These are phyloP conservation scores for Cabera pusaria DNA, from an alignment of 2,888 invertebrate species.

Conservation along the genomic window DNA sequence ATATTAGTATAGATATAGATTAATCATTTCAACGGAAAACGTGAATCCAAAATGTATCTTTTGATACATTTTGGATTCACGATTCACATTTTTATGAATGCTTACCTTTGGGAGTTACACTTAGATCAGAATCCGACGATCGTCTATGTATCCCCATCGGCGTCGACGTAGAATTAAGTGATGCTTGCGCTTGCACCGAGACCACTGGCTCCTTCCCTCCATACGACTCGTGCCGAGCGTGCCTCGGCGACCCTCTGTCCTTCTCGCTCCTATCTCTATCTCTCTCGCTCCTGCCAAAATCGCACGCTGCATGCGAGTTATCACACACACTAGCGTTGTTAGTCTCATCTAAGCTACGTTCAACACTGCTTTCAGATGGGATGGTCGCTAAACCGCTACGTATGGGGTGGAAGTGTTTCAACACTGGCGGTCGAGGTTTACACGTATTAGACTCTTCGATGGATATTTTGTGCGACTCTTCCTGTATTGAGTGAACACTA, in stretches of 20 bases:
- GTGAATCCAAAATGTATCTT: too few relatives aligned
- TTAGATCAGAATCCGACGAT: constrained; percentile 96
- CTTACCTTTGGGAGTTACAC: constrained; percentile 95
- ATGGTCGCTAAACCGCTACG: constrained; percentile 73
- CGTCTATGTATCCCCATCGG: constrained; percentile 87
- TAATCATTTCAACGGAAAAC: too few relatives aligned
- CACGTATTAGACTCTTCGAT: constrained; percentile 48
- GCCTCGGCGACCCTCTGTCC: constrained; percentile 70
- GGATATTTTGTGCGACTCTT: constrained; percentile 64
- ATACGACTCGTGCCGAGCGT: constrained; percentile 81
- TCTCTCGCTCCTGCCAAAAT: constrained; percentile 69
- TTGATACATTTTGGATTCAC: too few relatives aligned
- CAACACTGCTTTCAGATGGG: constrained; percentile 68
- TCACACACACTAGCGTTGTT: constrained; percentile 79
- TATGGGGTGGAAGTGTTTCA: constrained; percentile 66
- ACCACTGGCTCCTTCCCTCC: constrained; percentile 68
- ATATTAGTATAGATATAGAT: too few relatives aligned
- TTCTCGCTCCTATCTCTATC: constrained; percentile 59
- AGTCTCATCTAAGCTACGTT: constrained; percentile 65
- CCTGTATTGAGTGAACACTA: constrained; percentile 59
- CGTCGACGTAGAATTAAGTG: constrained; percentile 73
- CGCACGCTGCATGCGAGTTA: constrained; percentile 82
- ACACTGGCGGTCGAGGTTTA: constrained; percentile 52
- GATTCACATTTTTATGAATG: too few relatives aligned
- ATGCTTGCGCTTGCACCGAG: constrained; percentile 51